A percentile compares a stretch with the other conserved stretches of the same genome.
Evolutionary conservation across 1,140 invertebrate species (phyloP).

Genomic region (Trachymyrmex cornetzi): DNA sequence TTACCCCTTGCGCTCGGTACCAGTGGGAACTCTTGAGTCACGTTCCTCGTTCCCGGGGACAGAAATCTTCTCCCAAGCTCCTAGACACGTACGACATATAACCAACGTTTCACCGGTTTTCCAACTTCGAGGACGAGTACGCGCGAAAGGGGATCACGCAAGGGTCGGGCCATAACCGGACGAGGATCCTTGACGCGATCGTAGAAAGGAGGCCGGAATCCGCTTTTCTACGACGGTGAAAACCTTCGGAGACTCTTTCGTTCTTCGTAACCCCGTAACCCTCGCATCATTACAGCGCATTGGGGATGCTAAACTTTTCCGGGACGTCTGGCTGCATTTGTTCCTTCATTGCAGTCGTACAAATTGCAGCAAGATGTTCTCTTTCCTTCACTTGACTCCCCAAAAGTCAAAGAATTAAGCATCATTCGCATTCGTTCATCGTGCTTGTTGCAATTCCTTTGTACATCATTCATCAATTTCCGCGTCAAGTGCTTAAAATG

Average conservation of each 20-base stretch:
- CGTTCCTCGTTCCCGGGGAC: constrained; percentile 41
- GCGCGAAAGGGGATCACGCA: constrained; percentile 43
- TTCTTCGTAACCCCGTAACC: constrained; percentile 49
- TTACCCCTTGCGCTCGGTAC: constrained; percentile 4
- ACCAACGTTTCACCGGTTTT: constrained; percentile 38
- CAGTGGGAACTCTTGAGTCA: constrained; percentile 55
- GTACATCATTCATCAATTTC: constrained; percentile 2
- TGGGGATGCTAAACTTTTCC: constrained; percentile 25
- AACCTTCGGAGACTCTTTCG: constrained; percentile 24
- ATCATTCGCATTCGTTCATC: constrained; percentile 25
- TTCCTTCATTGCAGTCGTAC: constrained; percentile 7
- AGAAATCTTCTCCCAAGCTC: constrained; percentile 55
- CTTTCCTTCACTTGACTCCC: background rate
- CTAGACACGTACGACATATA: constrained; percentile 58
- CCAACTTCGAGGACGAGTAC: constrained; percentile 18
- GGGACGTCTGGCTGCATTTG: background rate
- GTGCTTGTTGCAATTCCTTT: constrained; percentile 24
- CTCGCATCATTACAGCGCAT: constrained; percentile 30
- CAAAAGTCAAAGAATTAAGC: background rate
- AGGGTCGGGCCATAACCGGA: constrained; percentile 34
- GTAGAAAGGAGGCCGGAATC: constrained; percentile 6
- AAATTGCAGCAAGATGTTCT: constrained; percentile 6
- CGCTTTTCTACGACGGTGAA: constrained; percentile 18
- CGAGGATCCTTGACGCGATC: constrained; percentile 42
- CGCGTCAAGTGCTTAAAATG: background rate